These are phyloP conservation scores for Kuschelorhynchus macadamiae DNA, from an alignment of 2,888 invertebrate species.

Conservation along the genomic window DNA sequence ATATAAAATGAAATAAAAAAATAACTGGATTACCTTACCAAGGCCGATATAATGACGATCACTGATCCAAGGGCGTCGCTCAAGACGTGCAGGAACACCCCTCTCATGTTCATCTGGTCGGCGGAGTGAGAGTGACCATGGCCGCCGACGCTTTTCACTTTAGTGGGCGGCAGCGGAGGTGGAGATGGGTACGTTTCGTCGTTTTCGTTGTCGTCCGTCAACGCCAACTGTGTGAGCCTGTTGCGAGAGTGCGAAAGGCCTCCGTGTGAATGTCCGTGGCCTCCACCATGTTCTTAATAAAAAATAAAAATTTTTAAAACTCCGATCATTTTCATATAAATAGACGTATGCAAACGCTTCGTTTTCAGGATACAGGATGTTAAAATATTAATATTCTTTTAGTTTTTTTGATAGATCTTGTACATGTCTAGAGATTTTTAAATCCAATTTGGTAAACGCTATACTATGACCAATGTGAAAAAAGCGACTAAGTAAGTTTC, in stretches of 20 bases:
- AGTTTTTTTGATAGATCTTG: too few species aligned
- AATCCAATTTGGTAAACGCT: too few species aligned
- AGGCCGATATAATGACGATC: constrained; percentile 90
- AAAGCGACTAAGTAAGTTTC: too few species aligned
- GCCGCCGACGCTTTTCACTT: constrained; percentile 41
- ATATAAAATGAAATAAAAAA: too few species aligned
- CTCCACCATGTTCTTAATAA: constrained; percentile 77
- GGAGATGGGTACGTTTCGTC: constrained; percentile 75
- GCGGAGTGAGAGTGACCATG: constrained; percentile 72
- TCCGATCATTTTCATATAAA: background rate
- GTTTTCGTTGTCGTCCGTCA: constrained; percentile 82
- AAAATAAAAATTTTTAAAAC: background rate
- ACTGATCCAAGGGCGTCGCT: constrained; percentile 97
- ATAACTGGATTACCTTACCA: too few species aligned
- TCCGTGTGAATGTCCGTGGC: constrained; percentile 79
- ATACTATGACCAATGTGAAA: too few species aligned
- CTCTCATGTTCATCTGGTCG: constrained; percentile 97
- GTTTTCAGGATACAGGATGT: too few species aligned
- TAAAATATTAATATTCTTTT: too few species aligned
- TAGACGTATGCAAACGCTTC: too few species aligned
- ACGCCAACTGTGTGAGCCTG: constrained; percentile 73
- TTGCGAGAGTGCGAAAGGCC: constrained; percentile 74
- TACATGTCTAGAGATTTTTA: too few species aligned
- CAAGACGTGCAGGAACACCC: constrained; percentile 98
- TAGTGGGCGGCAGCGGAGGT: constrained; percentile 63